phyloP scores from a whole-genome alignment of 2,797 vertebrate species.

The Moxostoma hubbsi region DNA sequence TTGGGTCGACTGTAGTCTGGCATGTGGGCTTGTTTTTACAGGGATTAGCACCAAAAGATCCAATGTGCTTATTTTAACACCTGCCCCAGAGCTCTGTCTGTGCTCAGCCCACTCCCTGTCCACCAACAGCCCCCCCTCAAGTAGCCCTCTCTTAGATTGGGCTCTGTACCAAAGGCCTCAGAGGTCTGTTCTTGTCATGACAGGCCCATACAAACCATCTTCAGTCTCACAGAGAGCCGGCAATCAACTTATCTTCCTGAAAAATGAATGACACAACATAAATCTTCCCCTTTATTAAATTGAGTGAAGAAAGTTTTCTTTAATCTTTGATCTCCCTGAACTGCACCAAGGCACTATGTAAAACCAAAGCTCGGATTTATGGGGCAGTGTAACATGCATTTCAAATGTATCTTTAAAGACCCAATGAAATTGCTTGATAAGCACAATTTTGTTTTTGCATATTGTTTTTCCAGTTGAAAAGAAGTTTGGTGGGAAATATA shows the following conservation, averaged over 20 bases:
- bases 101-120: conserved; percentile 71
- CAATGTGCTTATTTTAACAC: conserved; percentile 82
- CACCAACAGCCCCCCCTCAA: conserved; percentile 67
- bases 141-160: conserved; percentile 78
- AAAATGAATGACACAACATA: conserved; percentile 52
- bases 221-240: conserved; percentile 60
- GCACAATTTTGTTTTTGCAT: too few species aligned
- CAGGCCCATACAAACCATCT: conserved; percentile 71
- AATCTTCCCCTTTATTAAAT: conserved; percentile 53
- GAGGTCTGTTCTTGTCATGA: conserved; percentile 70
- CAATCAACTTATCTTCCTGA: conserved; percentile 49
- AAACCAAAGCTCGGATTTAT: not conserved
- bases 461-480: too few species aligned
- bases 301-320: conserved; percentile 42
- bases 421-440: too few species aligned
- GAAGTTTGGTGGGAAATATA: too few species aligned
- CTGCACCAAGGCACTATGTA: not conserved
- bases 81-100: conserved; percentile 80
- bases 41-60: conserved; percentile 79
- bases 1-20: conserved; percentile 76
- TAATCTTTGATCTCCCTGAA: conserved; percentile 37
- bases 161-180: conserved; percentile 77
- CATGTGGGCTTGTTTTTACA: conserved; percentile 82
- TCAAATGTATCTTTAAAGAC: conserved; percentile 8
- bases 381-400: conserved; percentile 13